These are phyloP conservation scores for Clarias platycephalus DNA, from an alignment of 2,797 vertebrate genomes.

Conservation along the genomic window DNA sequence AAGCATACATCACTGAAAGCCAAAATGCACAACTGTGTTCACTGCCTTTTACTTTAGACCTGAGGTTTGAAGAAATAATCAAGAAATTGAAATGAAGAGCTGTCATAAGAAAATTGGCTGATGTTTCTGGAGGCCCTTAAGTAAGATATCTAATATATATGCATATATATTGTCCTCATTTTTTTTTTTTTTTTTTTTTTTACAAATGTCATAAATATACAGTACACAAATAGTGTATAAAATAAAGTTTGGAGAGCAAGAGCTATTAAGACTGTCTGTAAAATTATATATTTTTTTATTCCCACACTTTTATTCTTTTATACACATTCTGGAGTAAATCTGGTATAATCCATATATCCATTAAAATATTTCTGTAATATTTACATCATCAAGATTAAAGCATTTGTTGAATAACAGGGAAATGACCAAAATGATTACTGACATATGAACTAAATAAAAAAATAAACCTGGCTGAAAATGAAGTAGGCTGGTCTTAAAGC, in stretches of 20 bases:
- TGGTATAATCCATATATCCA: background rate
- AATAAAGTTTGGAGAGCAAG: background rate
- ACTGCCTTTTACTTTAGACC: background rate
- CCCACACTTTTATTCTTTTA: background rate
- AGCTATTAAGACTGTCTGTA: background rate
- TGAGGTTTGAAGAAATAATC: background rate
- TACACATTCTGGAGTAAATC: background rate
- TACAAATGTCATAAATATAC: background rate
- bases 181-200: background rate
- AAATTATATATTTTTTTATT: background rate
- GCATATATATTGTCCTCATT: background rate
- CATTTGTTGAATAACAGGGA: background rate
- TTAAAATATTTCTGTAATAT: background rate
- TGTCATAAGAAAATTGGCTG: conserved; percentile 7
- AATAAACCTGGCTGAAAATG: too few relatives aligned
- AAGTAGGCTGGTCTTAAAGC: background rate
- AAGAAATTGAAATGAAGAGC: background rate
- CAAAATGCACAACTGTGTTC: background rate
- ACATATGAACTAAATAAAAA: background rate
- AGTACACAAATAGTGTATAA: background rate
- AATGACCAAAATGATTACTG: background rate
- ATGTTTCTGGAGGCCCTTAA: background rate
- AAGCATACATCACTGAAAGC: background rate
- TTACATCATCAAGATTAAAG: background rate
- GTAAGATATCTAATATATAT: background rate